A percentile compares a stretch with the other conserved stretches of the same genome.
Conservation (phyloP, 2,797 vertebrate genomes). For the Myiotriccus ornatus region DNA sequence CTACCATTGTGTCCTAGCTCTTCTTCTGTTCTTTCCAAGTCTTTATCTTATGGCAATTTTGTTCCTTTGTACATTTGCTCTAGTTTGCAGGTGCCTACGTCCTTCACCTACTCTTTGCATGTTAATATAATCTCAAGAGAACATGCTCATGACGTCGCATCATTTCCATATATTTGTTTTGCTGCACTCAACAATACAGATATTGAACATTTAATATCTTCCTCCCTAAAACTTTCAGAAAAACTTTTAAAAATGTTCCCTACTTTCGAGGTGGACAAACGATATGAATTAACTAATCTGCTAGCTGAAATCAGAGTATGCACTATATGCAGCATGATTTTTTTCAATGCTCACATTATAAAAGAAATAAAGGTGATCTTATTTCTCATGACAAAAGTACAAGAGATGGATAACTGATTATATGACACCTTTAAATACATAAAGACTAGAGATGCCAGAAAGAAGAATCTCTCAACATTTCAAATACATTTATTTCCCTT, state of each 20-base stretch:
- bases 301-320: background rate
- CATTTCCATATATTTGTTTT: background rate
- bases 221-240: background rate
- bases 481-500: background rate
- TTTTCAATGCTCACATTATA: background rate
- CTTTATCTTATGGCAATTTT: background rate
- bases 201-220: background rate
- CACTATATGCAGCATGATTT: fast-evolving
- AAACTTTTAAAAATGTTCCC: background rate
- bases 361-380: background rate
- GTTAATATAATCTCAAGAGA: background rate
- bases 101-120: background rate
- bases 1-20: background rate
- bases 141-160: background rate
- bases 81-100: background rate
- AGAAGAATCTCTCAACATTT: background rate
- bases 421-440: background rate
- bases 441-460: background rate
- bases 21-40: background rate
- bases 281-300: background rate
- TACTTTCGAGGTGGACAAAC: background rate
- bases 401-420: background rate
- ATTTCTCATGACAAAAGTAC: background rate
- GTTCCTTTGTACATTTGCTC: background rate
- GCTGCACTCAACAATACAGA: background rate